Base-by-base conservation (phyloP, 2,797 vertebrate species). In the Fundulus diaphanus region DNA sequence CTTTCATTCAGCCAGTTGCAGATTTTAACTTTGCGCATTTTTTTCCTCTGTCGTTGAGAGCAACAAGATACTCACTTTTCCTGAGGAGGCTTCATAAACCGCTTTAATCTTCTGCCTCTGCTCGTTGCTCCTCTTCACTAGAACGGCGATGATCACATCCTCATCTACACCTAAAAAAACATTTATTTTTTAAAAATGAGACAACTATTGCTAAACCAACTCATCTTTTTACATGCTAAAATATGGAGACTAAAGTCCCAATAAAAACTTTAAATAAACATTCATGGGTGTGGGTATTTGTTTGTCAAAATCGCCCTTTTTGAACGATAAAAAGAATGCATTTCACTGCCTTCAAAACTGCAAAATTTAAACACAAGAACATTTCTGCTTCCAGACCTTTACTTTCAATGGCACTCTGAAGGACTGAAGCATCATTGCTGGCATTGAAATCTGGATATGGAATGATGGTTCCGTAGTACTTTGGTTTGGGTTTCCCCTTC, bases 61-160 rank as follows among this genome's bases (percentile, higher is more conserved):
- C 22, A 51, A 51, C 63, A 27, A 46, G 11, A 1, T 15, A 76
- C 87, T 80, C 81, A 98, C 97, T 92, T 96, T 90, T 76, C 96
- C 96, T 56, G 87, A 89, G 27, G 86, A 83, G 24, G 95, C 90
- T 75, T 96, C 95, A 78, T 97, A 99, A 2, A 96, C 95, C 0
- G 86, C 88, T 91, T 97, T 97, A 84, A 98, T 97, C 82, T 95
- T 95, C 73, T 99, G 98, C 31, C 97, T 95, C 82, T 99, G 97
- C 13, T 93, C 92, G 15, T 97, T 98, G 90, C 33, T 97, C 81
- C 97, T 96, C 87, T 94, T 96, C 48, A 94, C 96, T 71, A 98
- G 82, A 63, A 98, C 84, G 0, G 95, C 89, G 54, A 96, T 93
- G 74, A 99, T 97, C 69, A 94, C 94, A 1, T 94, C 95, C 93